phyloP scores from a whole-genome alignment of 2,888 invertebrate genomes.

The Petrolisthes cinctipes region DNA sequence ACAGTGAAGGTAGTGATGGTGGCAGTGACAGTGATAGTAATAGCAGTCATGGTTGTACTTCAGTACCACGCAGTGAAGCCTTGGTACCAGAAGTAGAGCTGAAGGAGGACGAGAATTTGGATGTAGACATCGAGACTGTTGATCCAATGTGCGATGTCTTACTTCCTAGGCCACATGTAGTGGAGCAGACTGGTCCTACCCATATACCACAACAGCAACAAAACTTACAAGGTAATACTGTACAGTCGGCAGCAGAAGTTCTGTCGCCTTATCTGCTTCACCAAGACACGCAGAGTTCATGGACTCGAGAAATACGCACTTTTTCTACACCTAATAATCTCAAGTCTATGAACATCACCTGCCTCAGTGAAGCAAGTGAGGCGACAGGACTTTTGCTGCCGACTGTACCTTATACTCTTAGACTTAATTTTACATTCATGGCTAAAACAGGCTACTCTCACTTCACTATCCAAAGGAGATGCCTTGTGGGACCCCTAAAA shows the following conservation, averaged over 20 bases:
- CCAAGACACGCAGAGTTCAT: too few species aligned
- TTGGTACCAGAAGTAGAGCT: slow-evolving; percentile 55
- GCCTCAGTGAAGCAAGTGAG: too few species aligned
- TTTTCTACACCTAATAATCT: too few species aligned
- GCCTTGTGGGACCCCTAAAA: too few species aligned
- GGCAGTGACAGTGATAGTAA: slow-evolving; percentile 47
- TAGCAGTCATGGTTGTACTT: slow-evolving; percentile 39
- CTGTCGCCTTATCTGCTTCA: too few species aligned
- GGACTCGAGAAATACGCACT: too few species aligned
- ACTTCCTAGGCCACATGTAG: slow-evolving; percentile 44
- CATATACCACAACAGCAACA: slow-evolving; percentile 46
- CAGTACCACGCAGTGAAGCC: slow-evolving; percentile 45
- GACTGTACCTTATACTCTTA: background rate
- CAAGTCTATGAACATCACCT: too few species aligned
- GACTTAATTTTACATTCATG: too few species aligned
- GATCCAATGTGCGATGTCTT: slow-evolving; percentile 44
- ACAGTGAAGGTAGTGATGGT: slow-evolving; percentile 49
- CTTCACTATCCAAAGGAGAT: too few species aligned
- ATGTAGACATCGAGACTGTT: slow-evolving; percentile 53
- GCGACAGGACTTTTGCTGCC: too few species aligned
- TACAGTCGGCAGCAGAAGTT: too few species aligned
- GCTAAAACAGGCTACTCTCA: too few species aligned
- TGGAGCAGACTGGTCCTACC: slow-evolving; percentile 41
- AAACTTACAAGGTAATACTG: slow-evolving; percentile 42
- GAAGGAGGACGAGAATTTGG: slow-evolving; percentile 55